Evolutionary conservation across 2,113 vertebrate species (phyloP), one percentile per base, ranked within the genome.

Genomic region (Aegithalos caudatus): DNA sequence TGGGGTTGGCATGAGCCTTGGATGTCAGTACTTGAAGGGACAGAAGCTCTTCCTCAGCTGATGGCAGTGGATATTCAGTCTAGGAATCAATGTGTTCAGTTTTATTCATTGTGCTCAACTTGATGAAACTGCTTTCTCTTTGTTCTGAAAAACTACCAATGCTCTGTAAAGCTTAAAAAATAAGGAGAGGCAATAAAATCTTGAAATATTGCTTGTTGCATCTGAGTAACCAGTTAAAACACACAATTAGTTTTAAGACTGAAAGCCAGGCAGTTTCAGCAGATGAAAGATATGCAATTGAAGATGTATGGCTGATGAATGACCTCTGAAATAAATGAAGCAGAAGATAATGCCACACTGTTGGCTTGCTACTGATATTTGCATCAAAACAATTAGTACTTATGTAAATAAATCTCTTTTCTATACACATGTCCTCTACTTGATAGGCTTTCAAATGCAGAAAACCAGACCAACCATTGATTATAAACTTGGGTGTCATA

Each of bases 401-500:
- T 79, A 33, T 37, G 38, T 62, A 69, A 92, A 90, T 91, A 92
- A 88, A 94, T 90, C 62, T 91, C 19, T 81, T 92, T 73, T 51
- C 29, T 54, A 2, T 65, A 71, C 35, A 78, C 54, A 93, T 37
- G 38, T 81, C 70, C 54, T 86, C 60, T 77, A 86, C 50, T 58
- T 77, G 42, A 81, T 47, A 74, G 45, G 9, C 33, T 82, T 85
- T 82, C 38, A 70, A 47, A 72, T 37, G 35, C 25, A 19, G 70
- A 54, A 87, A 79, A 88, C 23, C 2, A 29, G 45, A 58, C 9
- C 9, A 65, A 80, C 20, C 12, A 47, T 23, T 80, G 77, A 70
- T 93, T 82, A 93, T 53, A 88, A 91, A 58, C 25, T 66, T 57
- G 42, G 35, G 35, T 54, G 47, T 64, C 73, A 76, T 70, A 91